Conservation (phyloP, 2,113 vertebrate genomes). For the Turdus rufiventris region DNA sequence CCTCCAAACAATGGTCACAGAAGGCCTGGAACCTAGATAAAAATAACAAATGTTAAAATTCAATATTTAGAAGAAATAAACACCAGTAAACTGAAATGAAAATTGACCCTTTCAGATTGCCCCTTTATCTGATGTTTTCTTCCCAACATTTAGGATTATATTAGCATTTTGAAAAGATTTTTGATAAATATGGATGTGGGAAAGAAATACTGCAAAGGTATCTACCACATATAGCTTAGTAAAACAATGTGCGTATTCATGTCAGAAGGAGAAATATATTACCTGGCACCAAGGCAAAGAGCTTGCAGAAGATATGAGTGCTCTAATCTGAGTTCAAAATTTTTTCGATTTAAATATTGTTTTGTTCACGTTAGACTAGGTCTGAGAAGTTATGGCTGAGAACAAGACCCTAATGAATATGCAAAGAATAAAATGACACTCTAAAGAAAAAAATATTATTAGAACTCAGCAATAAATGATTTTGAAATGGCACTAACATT, state of each 20-base stretch:
- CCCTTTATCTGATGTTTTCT: not conserved
- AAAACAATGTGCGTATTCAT: not conserved
- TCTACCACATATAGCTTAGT: not conserved
- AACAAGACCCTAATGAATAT: slow-evolving; percentile 28
- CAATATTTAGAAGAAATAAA: not conserved
- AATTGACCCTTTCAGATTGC: not conserved
- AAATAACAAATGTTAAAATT: not conserved
- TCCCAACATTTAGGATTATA: not conserved
- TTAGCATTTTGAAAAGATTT: slow-evolving; percentile 15
- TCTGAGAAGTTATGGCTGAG: slow-evolving; percentile 24
- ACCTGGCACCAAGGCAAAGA: slow-evolving; percentile 16
- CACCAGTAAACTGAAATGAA: not conserved
- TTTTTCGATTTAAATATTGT: slow-evolving; percentile 1
- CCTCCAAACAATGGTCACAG: not conserved
- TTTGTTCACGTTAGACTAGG: not conserved
- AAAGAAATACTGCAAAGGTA: slow-evolving; percentile 15
- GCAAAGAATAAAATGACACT: not conserved
- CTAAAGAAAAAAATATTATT: not conserved
- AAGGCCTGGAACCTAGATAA: not conserved
- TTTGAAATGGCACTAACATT: not conserved
- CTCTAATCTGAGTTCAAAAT: not conserved
- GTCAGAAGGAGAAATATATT: slow-evolving; percentile 11
- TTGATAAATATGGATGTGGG: slow-evolving; percentile 13
- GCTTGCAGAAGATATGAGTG: not conserved
- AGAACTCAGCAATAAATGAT: not conserved